Percentiles rank a stretch among this genome's conserved stretches.
These are phyloP conservation scores for Tarsius wallacei DNA, from an alignment of 2,797 vertebrate species.

Conservation along the genomic window DNA sequence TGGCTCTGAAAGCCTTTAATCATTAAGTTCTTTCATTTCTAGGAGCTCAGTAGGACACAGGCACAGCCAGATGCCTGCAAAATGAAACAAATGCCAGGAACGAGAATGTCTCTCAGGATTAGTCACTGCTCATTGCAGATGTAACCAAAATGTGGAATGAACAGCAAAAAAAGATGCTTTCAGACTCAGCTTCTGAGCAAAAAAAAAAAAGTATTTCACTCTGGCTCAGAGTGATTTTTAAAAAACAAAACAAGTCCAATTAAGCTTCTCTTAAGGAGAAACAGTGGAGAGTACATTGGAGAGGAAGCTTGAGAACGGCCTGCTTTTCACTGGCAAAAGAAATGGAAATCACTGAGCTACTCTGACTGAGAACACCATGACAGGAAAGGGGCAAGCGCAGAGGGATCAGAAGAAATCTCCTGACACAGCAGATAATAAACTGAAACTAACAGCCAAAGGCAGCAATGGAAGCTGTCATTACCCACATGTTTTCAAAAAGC, in stretches of 20 bases:
- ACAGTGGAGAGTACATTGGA: background rate
- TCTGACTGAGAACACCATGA: background rate
- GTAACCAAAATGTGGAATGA: background rate
- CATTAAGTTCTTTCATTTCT: background rate
- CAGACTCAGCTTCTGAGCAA: background rate
- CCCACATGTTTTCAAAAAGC: conserved; percentile 49
- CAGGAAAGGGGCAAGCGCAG: background rate
- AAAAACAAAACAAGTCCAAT: background rate
- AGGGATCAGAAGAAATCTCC: conserved; percentile 63
- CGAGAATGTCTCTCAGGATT: background rate
- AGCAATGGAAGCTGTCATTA: conserved; percentile 57
- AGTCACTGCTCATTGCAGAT: background rate
- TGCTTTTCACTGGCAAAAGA: background rate
- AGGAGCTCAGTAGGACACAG: background rate
- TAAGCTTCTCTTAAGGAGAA: background rate
- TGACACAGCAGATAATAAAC: conserved; percentile 24
- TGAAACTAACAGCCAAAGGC: conserved; percentile 47
- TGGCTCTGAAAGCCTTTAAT: background rate
- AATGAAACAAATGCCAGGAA: background rate
- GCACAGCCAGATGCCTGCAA: background rate
- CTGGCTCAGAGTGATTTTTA: background rate
- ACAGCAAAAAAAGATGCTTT: background rate
- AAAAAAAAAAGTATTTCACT: background rate
- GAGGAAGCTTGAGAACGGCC: background rate
- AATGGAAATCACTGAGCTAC: background rate